A percentile compares a stretch with the other conserved stretches of the same genome.
These are phyloP conservation scores for Vesta saturnalis DNA, from an alignment of 2,888 invertebrate species.

Conservation along the genomic window DNA sequence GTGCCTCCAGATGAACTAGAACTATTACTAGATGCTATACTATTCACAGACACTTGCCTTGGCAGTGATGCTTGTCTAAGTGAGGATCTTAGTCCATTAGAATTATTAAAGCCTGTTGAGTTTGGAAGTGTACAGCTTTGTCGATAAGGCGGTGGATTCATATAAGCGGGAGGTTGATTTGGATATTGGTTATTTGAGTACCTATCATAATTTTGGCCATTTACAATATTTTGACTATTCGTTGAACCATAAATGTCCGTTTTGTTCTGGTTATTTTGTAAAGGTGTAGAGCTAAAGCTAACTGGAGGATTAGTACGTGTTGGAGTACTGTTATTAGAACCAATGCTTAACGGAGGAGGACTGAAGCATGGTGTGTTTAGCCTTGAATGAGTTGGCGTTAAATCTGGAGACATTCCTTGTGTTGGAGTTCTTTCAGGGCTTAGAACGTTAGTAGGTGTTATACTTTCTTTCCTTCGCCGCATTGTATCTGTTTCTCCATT, in stretches of 20 bases:
- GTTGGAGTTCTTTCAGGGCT: conserved; percentile 59
- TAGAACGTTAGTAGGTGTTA: conserved; percentile 61
- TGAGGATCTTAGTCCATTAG: conserved; percentile 56
- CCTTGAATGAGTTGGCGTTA: conserved; percentile 62
- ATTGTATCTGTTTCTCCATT: conserved; percentile 58
- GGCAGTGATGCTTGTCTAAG: conserved; percentile 61
- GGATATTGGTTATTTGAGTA: conserved; percentile 37
- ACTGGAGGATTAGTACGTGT: conserved; percentile 56
- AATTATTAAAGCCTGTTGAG: conserved; percentile 49
- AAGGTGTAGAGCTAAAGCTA: conserved; percentile 53
- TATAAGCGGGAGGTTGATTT: conserved; percentile 61
- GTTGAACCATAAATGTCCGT: conserved; percentile 23
- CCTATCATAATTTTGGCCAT: conserved; percentile 53
- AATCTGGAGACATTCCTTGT: conserved; percentile 56
- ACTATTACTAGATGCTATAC: conserved; percentile 64
- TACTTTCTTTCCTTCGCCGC: conserved; percentile 60
- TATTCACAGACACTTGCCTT: conserved; percentile 68
- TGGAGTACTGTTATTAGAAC: conserved; percentile 58
- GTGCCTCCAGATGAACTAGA: conserved; percentile 60
- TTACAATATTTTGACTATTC: conserved; percentile 30
- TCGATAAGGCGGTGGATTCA: conserved; percentile 56
- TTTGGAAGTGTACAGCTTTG: conserved; percentile 57
- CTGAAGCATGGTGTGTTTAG: conserved; percentile 57
- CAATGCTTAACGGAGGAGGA: conserved; percentile 55
- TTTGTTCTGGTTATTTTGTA: conserved; percentile 34